Evolutionary conservation across 1,140 invertebrate genomes (phyloP).

Genomic region (Drosophila parabipectinata): DNA sequence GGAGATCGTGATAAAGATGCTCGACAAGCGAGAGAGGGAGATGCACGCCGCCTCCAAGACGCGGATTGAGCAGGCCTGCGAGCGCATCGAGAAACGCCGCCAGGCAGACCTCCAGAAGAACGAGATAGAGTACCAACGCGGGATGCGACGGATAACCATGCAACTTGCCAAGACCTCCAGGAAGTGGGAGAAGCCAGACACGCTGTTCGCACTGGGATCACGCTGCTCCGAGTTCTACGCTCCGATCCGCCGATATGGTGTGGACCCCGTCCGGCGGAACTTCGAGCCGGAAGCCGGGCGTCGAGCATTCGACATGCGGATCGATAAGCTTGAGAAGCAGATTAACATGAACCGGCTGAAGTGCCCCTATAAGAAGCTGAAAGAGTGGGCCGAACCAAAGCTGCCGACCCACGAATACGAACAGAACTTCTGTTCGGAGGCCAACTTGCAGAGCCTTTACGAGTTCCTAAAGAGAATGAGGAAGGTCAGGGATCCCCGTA

Average conservation of each 20-base stretch:
- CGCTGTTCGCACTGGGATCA: constrained; percentile 84
- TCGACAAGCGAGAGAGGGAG: constrained; percentile 77
- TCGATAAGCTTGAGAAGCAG: constrained; percentile 72
- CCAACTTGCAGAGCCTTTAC: constrained; percentile 70
- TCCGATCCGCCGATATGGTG: constrained; percentile 85
- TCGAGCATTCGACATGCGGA: constrained; percentile 72
- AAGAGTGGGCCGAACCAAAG: constrained; percentile 76
- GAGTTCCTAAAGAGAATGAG: constrained; percentile 51
- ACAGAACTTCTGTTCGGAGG: constrained; percentile 73
- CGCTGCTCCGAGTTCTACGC: constrained; percentile 85
- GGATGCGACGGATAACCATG: constrained; percentile 60
- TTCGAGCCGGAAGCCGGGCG: constrained; percentile 46
- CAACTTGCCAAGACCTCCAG: constrained; percentile 44
- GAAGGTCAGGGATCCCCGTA: constrained; percentile 18
- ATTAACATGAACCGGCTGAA: constrained; percentile 45
- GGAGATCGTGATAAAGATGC: constrained; percentile 85
- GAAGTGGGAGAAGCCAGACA: constrained; percentile 74
- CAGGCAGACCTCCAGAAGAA: constrained; percentile 82
- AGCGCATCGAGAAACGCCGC: constrained; percentile 79
- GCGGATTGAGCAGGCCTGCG: constrained; percentile 83
- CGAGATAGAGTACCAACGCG: constrained; percentile 79
- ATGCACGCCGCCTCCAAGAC: constrained; percentile 78
- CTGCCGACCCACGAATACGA: constrained; percentile 63
- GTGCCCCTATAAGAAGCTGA: constrained; percentile 73
- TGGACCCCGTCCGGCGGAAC: constrained; percentile 84